Evolutionary conservation across 2,888 invertebrate genomes (phyloP).

Genomic region (Nematopogon swammerdamellus): DNA sequence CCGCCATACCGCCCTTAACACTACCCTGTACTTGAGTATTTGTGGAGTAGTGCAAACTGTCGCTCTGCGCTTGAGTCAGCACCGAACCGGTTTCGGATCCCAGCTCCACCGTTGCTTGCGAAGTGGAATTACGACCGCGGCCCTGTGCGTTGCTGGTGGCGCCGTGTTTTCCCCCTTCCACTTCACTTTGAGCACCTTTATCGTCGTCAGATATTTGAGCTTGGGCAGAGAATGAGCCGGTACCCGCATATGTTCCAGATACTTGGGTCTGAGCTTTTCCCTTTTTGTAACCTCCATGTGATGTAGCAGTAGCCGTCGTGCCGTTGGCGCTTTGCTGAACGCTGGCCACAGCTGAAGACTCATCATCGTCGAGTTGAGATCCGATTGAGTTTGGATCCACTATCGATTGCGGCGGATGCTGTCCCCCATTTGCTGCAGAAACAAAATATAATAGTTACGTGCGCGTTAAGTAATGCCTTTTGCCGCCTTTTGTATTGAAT

Average conservation of each 20-base stretch:
- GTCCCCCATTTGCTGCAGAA: conserved; percentile 7
- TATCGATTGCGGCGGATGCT: conserved; percentile 30
- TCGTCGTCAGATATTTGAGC: conserved; percentile 75
- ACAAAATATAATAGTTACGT: neutral
- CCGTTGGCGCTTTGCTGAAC: conserved; percentile 56
- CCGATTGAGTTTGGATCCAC: conserved; percentile 31
- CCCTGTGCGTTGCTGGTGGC: conserved; percentile 75
- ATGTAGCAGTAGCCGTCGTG: conserved; percentile 72
- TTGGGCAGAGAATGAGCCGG: conserved; percentile 78
- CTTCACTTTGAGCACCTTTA: conserved; percentile 67
- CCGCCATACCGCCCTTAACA: conserved; percentile 78
- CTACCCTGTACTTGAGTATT: conserved; percentile 79
- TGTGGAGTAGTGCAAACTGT: conserved; percentile 72
- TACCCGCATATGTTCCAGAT: conserved; percentile 72
- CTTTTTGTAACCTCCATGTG: conserved; percentile 71
- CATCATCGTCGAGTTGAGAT: conserved; percentile 54
- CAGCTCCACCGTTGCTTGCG: conserved; percentile 74
- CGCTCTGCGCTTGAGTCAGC: conserved; percentile 71
- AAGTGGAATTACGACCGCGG: conserved; percentile 68
- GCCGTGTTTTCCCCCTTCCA: conserved; percentile 70
- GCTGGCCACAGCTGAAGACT: conserved; percentile 71
- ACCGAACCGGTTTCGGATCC: conserved; percentile 75
- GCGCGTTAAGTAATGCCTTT: too few species aligned
- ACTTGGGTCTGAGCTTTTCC: conserved; percentile 81
- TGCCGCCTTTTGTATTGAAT: too few species aligned